phyloP scores from a whole-genome alignment of 30 jellyfish, hydroid and myxozoan species.

The Aurelia sp. region DNA sequence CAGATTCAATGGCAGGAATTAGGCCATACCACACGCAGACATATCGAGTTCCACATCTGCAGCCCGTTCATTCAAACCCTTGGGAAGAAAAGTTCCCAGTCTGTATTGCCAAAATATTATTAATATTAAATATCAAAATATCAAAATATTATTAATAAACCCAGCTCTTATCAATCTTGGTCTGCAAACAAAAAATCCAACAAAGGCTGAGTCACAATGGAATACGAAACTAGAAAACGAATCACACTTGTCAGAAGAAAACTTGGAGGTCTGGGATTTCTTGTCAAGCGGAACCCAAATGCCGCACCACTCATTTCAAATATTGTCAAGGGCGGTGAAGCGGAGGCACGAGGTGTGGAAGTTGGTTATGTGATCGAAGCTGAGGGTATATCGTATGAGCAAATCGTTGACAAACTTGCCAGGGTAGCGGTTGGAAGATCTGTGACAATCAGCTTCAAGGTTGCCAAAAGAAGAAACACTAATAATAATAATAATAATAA shows the following conservation, averaged over 20 bases:
- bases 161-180: too few species aligned
- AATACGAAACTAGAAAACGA: conserved; percentile 11
- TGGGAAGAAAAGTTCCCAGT: too few species aligned
- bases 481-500: too few species aligned
- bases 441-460: conserved; percentile 34
- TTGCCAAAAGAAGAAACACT: neutral
- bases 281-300: conserved; percentile 30
- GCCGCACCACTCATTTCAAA: conserved; percentile 31
- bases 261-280: conserved; percentile 81
- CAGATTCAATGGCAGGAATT: too few species aligned
- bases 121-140: too few species aligned
- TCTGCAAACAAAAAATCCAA: too few species aligned
- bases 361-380: conserved; percentile 61
- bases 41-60: too few species aligned
- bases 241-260: conserved; percentile 64
- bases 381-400: conserved; percentile 37
- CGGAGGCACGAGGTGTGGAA: conserved; percentile 75
- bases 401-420: conserved; percentile 53
- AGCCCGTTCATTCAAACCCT: too few species aligned
- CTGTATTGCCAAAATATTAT: too few species aligned
- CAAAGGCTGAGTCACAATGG: neutral
- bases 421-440: conserved; percentile 61
- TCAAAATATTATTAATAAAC: too few species aligned
- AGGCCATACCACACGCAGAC: too few species aligned
- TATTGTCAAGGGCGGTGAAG: conserved; percentile 77